Evolutionary conservation across 2,113 vertebrate species (phyloP), one percentile per base, ranked within the genome.

Genomic region (Sebastes fasciatus): DNA sequence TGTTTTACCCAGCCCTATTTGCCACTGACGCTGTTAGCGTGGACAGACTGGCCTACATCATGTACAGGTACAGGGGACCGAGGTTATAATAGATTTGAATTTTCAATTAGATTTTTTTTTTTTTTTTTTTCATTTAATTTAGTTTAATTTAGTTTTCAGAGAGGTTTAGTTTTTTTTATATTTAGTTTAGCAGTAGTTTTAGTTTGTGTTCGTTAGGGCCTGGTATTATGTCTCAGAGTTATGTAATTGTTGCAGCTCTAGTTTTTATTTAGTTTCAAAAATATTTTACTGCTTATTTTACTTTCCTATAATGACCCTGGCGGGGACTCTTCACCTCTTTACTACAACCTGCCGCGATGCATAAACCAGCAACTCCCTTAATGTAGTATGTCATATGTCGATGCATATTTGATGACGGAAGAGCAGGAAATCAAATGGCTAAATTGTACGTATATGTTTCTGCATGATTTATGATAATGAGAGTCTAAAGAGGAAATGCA

Each of bases 41-140:
- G 79, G 97, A 99, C 93, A 94, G 96, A 26, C 96, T 98, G 73
- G 97, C 97, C 90, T 94, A 96, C 90, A 96, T 99, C 86, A 97
- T 99, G 97, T 91, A 95, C 95, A 98, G 97, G 98, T 99, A 34
- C 34, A 34, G 34, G 34, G 34, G 34, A 34, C 34, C 34, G 34
- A 34, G 34, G 34, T 34, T 34, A 34, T 34, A 34, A 34, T 34
- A 34, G 34, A 34, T 34, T 34, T 34, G 34, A 34, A 34, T 34
- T 34, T 34, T 34, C 34, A 34, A 34, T 34, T 34, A 34, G 34
- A 34, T 34, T 34, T 34, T 34, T 34, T 34, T 34, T 34, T 34
- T 34, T 34, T 34, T 34, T 34, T 34, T 34, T 34, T 34, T 34
- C 34, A 34, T 34, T 34, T 34, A 34, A 34, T 34, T 34, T 34